A percentile compares a stretch with the other conserved stretches of the same genome.
These are phyloP conservation scores for Takifugu bimaculatus DNA, from an alignment of 2,113 vertebrate species.

Conservation along the genomic window DNA sequence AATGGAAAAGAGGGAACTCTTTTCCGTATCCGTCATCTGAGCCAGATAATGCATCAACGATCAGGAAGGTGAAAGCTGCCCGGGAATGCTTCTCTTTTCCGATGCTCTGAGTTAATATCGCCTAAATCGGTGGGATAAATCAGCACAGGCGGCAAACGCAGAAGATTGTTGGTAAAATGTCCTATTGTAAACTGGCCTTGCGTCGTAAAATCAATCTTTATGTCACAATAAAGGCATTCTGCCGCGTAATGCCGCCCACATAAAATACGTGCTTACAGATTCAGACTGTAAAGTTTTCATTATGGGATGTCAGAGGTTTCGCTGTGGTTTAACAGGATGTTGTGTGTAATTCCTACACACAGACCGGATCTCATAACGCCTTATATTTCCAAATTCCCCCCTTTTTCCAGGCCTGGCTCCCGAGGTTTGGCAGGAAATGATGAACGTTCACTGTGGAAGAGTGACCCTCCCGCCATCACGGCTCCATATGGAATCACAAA, in stretches of 20 bases:
- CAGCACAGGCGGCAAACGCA: slow-evolving; percentile 16
- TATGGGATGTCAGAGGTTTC: background rate
- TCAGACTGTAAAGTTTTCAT: slow-evolving; percentile 2
- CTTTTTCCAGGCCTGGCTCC: too few relatives aligned
- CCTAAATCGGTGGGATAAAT: slow-evolving; percentile 39
- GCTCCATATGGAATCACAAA: too few relatives aligned
- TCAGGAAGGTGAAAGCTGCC: slow-evolving; percentile 36
- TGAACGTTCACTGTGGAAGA: too few relatives aligned
- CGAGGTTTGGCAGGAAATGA: too few relatives aligned
- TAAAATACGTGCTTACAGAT: slow-evolving; percentile 3
- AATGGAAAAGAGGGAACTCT: slow-evolving; percentile 7
- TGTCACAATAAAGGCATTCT: slow-evolving; percentile 16
- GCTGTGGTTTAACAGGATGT: background rate
- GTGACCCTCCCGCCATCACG: too few relatives aligned
- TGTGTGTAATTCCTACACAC: too few relatives aligned
- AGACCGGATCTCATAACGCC: too few relatives aligned
- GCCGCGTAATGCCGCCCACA: background rate
- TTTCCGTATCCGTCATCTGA: slow-evolving; percentile 38
- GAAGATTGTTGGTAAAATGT: slow-evolving; percentile 15
- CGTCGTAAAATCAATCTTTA: slow-evolving; percentile 16
- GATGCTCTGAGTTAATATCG: slow-evolving; percentile 4
- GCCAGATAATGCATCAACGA: slow-evolving; percentile 26
- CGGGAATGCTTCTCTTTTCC: slow-evolving; percentile 24
- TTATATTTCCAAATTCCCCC: too few relatives aligned
- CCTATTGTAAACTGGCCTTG: background rate